Base-by-base conservation (phyloP, 2,113 vertebrate genomes). In the Cephalopholis sonnerati region DNA sequence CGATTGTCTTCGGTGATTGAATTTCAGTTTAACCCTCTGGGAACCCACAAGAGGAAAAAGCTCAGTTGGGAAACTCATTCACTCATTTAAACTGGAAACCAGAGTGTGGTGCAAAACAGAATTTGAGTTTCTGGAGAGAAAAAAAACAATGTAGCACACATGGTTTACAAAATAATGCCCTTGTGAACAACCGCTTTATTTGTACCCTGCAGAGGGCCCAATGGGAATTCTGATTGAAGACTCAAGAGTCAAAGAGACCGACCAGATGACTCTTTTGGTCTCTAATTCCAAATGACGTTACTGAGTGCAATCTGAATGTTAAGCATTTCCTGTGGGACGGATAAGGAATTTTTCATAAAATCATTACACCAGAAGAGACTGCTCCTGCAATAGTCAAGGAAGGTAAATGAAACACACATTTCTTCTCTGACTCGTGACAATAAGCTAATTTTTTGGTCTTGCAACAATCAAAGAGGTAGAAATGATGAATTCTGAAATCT, bases 1-100 rank as follows among this genome's bases (percentile, higher is more conserved):
- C 57, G 62, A 89, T 92, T 93, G 87, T 92, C 90, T 88, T 81
- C 79, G 61, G 82, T 92, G 87, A 93, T 92, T 92, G 83, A 91
- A 90, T 92, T 91, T 65, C 67, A 81, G 24, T 87, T 83, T 62
- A 87, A 82, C 69, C 83, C 86, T 75, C 66, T 76, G 87, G 86
- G 83, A 87, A 69, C 63, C 29, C 61, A 55, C 54, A 55, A 59
- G 54, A 81, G 64, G 41, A 82, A 77, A 72, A 50, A 50, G 48
- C 41, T 62, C 74, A 62, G 50, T 29, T 76, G 72, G 72, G 65
- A 80, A 81, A 83, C 83, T 48, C n/a, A 68, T 51, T 77, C 24
- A 22, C 48, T 83, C 41, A 32, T 65, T 87, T 78, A 46, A 75
- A 77, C 25, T 48, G n/a, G 70, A 88, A 81, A 81, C 39, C 9